Base-by-base conservation (phyloP, 2,888 invertebrate species). In the Arrhopalites spinosus region DNA sequence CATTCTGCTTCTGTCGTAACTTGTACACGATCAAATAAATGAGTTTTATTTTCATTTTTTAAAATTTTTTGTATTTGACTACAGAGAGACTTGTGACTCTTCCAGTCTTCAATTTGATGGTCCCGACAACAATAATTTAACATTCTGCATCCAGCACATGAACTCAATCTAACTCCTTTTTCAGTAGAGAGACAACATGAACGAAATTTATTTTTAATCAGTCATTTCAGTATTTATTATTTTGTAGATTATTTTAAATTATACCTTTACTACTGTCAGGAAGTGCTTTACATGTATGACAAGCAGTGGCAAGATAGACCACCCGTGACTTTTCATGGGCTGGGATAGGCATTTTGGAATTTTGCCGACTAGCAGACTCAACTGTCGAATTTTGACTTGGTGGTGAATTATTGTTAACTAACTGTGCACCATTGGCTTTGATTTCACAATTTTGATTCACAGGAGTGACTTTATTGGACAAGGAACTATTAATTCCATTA, bases 121-220 rank as follows among this genome's bases (percentile, higher is more conserved):
- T 88, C 87, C 20, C 85, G 83, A 15, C 87, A 88, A 83, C 92
- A 92, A 83, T 92, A 92, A 74, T 88, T 89, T 17, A 90, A 85
- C 86, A 92, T 86, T 76, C 88, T 87, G 80, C 92, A 92, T 67
- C 86, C 84, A 45, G 85, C 84, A 76, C 89, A 89, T 53, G 29
- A 83, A 67, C 83, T 84, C 81, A 82, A 85, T 85, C 17, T 84
- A 79, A 53, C 29, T 23, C 53, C 70, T 74, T 45, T 3, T 64
- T n/a, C 5, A 29, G 15, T 17, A 47, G 1, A 7, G 7, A 47
- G 47, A 47, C 47, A 45, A 45, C 45, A 45, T 45, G 7, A 7
- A 45, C 7, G 45, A 13, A n/a, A 13, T 5, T 53, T 5, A 7
- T 17, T 11, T 53, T 53, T 53, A 13, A 56, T 20, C 20, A 20